Evolutionary conservation across 2,113 vertebrate genomes (phyloP).

Genomic region (Garra rufa): DNA sequence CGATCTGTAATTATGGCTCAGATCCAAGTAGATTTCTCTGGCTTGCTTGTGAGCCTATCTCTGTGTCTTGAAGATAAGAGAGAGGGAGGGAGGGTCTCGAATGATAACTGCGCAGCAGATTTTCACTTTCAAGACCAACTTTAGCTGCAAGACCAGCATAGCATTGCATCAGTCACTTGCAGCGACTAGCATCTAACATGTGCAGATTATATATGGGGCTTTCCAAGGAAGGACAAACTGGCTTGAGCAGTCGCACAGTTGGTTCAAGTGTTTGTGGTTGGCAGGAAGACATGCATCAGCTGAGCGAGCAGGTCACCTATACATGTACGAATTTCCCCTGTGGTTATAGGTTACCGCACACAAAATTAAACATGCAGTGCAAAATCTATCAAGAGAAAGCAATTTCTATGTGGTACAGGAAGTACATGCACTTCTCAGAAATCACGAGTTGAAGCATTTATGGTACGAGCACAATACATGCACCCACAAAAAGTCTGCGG

Average conservation of each 20-base stretch:
- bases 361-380: background rate
- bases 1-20: background rate
- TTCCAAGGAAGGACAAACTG: conserved; percentile 66
- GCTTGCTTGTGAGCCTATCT: background rate
- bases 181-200: conserved; percentile 40
- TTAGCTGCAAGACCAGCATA: conserved; percentile 38
- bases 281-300: conserved; percentile 28
- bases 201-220: conserved; percentile 62
- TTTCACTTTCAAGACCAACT: conserved; percentile 29
- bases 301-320: background rate
- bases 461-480: background rate
- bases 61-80: conserved; percentile 1
- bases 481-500: background rate
- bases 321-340: conserved; percentile 38
- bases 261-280: conserved; percentile 12
- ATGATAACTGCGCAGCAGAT: background rate
- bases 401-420: background rate
- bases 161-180: conserved; percentile 52
- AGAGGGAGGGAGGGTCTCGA: background rate
- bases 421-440: conserved; percentile 44
- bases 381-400: background rate
- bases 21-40: conserved; percentile 25
- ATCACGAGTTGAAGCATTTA: background rate
- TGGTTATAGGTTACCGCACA: background rate
- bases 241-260: conserved; percentile 15